These are phyloP conservation scores for Drosophila peninsularis DNA, from an alignment of 2,888 invertebrate genomes.

Conservation along the genomic window DNA sequence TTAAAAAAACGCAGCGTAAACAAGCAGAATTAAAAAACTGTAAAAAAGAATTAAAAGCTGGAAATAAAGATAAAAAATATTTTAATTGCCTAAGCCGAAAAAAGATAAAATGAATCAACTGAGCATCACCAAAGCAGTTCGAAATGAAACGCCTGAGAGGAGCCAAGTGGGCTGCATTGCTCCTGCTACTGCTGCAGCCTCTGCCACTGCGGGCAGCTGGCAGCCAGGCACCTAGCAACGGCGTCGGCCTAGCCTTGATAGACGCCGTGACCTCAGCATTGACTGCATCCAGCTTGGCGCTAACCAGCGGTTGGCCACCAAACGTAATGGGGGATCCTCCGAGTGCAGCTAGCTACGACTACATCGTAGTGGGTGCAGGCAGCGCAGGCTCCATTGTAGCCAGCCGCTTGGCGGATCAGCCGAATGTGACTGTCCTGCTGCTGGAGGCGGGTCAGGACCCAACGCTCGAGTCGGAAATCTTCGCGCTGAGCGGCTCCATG, in stretches of 20 bases:
- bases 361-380: slow-evolving; percentile 87
- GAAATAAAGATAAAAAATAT: slow-evolving; percentile 12
- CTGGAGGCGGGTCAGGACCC: slow-evolving; percentile 91
- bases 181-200: neutral
- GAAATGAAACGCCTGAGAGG: slow-evolving; percentile 22
- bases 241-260: slow-evolving; percentile 55
- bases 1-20: slow-evolving; percentile 21
- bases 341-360: slow-evolving; percentile 85
- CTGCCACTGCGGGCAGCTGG: neutral
- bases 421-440: slow-evolving; percentile 89
- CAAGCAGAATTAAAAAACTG: slow-evolving; percentile 9
- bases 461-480: slow-evolving; percentile 84
- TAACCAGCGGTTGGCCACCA: slow-evolving; percentile 86
- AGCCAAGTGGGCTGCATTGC: slow-evolving; percentile 2
- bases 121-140: slow-evolving; percentile 14
- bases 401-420: slow-evolving; percentile 89
- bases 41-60: too few species aligned
- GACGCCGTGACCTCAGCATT: slow-evolving; percentile 51
- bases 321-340: neutral
- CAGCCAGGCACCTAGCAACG: slow-evolving; percentile 40
- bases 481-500: slow-evolving; percentile 58
- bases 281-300: slow-evolving; percentile 82
- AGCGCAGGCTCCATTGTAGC: slow-evolving; percentile 88
- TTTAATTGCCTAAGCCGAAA: slow-evolving; percentile 12
- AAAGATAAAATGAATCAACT: neutral